Conservation (phyloP, 2,888 invertebrate genomes). For the Nipponacmea schrenckii region DNA sequence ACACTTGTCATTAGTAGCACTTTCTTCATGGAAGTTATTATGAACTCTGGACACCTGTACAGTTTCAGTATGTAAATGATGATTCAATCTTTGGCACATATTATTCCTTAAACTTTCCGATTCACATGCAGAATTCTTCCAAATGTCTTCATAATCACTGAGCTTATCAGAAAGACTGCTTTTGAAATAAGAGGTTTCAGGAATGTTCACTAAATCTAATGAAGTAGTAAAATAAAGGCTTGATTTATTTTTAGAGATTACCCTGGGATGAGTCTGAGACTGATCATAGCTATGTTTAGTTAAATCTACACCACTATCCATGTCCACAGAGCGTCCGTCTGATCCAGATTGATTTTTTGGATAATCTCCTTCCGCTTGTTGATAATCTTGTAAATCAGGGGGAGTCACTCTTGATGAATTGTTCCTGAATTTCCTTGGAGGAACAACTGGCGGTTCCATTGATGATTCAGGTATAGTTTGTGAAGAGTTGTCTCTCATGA, state of each 20-base stretch:
- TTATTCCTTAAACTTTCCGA: conserved; percentile 25
- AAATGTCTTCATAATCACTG: conserved; percentile 94
- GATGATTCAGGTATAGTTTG: not conserved
- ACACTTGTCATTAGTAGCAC: not conserved
- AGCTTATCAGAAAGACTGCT: conserved; percentile 91
- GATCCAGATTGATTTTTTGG: not conserved
- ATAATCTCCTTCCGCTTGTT: conserved; percentile 5
- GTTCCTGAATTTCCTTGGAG: not conserved
- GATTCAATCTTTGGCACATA: conserved; percentile 5
- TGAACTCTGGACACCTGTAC: not conserved
- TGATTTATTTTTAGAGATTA: conserved; percentile 33
- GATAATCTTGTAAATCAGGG: not conserved
- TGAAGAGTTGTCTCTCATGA: conserved; percentile 17
- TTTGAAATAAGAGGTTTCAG: conserved; percentile 75
- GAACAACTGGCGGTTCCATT: not conserved
- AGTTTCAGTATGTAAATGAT: not conserved
- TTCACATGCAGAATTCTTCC: conserved; percentile 70
- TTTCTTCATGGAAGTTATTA: not conserved
- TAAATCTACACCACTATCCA: conserved; percentile 3
- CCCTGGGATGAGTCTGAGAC: not conserved
- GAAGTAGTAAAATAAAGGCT: conserved; percentile 47
- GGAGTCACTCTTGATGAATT: not conserved
- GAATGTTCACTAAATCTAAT: conserved; percentile 44
- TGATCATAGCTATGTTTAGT: not conserved
- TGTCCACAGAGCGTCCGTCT: not conserved